These are phyloP conservation scores for Agonopterix subpropinquella DNA, from an alignment of 2,888 invertebrate genomes.

Conservation along the genomic window DNA sequence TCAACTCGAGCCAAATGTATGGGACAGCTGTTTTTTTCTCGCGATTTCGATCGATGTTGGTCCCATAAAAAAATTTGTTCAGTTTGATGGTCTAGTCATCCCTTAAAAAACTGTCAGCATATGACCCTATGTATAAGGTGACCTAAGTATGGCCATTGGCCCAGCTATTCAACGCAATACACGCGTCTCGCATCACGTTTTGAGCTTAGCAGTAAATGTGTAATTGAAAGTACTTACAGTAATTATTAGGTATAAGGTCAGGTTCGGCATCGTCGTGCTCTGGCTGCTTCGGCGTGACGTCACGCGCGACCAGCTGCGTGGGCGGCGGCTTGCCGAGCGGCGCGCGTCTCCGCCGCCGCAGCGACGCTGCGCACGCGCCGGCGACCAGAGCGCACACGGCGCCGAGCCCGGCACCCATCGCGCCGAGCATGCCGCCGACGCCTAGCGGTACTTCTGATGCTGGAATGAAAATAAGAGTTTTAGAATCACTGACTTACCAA, in stretches of 20 bases:
- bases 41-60: too few relatives aligned
- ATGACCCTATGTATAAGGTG: too few relatives aligned
- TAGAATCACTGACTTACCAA: too few relatives aligned
- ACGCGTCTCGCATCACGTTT: too few relatives aligned
- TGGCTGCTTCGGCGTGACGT: conserved; percentile 23
- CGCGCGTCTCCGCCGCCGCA: conserved; percentile 39
- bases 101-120: too few relatives aligned
- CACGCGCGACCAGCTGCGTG: conserved; percentile 23
- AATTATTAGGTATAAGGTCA: conserved; percentile 65
- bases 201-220: too few relatives aligned
- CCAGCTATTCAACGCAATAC: too few relatives aligned
- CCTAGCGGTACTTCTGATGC: conserved; percentile 52
- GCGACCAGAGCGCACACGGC: conserved; percentile 44
- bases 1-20: too few relatives aligned
- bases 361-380: conserved; percentile 42
- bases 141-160: too few relatives aligned
- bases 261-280: conserved; percentile 64
- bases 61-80: too few relatives aligned
- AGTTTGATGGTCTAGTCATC: too few relatives aligned
- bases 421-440: conserved; percentile 46
- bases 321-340: conserved; percentile 33
- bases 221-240: conserved; percentile 15
- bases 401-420: conserved; percentile 41
- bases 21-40: too few relatives aligned
- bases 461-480: conserved; percentile 14